Base-by-base conservation (phyloP, 2,888 invertebrate genomes). In the Aquatica leii region DNA sequence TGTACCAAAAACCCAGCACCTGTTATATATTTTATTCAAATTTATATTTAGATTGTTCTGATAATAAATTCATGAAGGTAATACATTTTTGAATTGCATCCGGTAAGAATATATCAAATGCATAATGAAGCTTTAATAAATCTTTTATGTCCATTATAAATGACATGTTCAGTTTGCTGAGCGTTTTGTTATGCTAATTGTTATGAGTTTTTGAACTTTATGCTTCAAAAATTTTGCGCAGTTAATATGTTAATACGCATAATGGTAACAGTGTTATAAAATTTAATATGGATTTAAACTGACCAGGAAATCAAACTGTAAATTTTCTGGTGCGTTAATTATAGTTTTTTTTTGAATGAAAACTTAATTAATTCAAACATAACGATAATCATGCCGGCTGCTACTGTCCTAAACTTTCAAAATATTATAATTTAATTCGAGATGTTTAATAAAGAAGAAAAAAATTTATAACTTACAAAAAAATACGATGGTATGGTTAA, bases 351-450 rank as follows among this genome's bases (percentile, higher is more conserved):
- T 35, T 8, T 55, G 43, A 56, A 56, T 61, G 55, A 43, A 6
- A 54, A 60, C n/a, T 35, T 35, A 48, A 48, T 48, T 46, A 21
- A 52, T 51, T 31, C 18, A 21, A 59, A 48, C 48, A 37, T 37
- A 59, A 59, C 59, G 59, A 66, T 59, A 58, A 57, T 67, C 65
- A 65, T 58, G 62, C 67, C 65, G 62, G 65, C 67, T 65, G 67
- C 65, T 67, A 67, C 67, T 52, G 67, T 65, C 59, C 53, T 43
- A 35, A 43, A 53, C 54, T 53, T 63, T 63, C 54, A 63, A 57
- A 54, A 63, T 63, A 54, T 59, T 63, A 54, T 63, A 59, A 54
- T 58, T 63, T 63, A 54, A 53, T 41, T 31, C 54, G 49, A 52
- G 57, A 58, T 52, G 43, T 48, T 54, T 48, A 58, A 58, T 54